Evolutionary conservation across 2,888 invertebrate genomes (phyloP).

Genomic region (Troides aeacus): DNA sequence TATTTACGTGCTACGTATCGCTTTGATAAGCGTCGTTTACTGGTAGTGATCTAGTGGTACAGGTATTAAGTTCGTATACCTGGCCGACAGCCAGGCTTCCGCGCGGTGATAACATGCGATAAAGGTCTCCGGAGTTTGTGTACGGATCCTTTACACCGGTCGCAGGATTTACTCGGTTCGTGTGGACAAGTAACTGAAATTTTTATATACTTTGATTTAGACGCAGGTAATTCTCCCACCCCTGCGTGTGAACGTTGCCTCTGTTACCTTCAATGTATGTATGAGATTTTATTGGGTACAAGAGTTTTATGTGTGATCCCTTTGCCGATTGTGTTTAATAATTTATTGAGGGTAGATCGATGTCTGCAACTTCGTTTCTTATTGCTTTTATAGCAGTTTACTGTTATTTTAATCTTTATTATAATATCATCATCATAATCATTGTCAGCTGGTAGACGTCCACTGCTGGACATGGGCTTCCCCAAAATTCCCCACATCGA

Average conservation of each 20-base stretch:
- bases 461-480: no score
- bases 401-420: no score
- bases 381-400: no score
- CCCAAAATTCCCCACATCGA: no score
- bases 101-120: neutral
- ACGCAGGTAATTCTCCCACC: neutral
- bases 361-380: no score
- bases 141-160: neutral
- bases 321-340: neutral
- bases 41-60: slow-evolving; percentile 2
- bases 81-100: slow-evolving; percentile 18
- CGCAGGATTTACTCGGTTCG: neutral
- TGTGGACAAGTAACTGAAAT: slow-evolving; percentile 4
- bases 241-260: neutral
- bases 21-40: slow-evolving; percentile 8
- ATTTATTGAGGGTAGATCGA: neutral
- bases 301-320: neutral
- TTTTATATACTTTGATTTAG: neutral
- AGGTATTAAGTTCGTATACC: slow-evolving; percentile 1
- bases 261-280: neutral
- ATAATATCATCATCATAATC: no score
- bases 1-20: neutral
- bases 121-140: neutral
- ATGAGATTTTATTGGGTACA: neutral
- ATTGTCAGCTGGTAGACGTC: no score